phyloP scores from a whole-genome alignment of 2,888 invertebrate genomes.

The Heteropelma amictum region DNA sequence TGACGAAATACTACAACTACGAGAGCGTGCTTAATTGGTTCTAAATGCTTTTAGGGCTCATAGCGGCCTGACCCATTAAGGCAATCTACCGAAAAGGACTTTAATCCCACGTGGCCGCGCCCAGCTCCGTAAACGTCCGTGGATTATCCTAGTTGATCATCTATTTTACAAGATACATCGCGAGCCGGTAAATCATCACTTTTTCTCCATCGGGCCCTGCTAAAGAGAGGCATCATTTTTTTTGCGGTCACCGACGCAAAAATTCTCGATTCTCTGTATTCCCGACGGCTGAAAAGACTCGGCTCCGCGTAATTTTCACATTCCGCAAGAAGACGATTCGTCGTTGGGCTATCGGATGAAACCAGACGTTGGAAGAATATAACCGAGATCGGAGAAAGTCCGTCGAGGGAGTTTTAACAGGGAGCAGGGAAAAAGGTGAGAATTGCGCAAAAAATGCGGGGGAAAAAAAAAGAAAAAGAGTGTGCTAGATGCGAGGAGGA shows the following conservation, averaged over 20 bases:
- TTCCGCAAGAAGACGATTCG: no score
- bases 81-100: constrained; percentile 35
- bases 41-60: constrained; percentile 38
- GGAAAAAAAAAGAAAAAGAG: not conserved
- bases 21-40: constrained; percentile 53
- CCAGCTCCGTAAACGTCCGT: not conserved
- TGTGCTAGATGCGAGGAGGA: not conserved
- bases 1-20: constrained; percentile 43
- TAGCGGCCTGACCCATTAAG: constrained; percentile 20
- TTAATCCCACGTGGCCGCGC: constrained; percentile 26
- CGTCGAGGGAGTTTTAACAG: constrained; percentile 30
- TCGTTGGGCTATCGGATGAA: constrained; percentile 42
- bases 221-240: not conserved
- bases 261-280: not conserved
- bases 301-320: no score
- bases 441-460: constrained; percentile 7
- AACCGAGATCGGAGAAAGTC: constrained; percentile 35
- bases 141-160: constrained; percentile 19
- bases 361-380: constrained; percentile 38
- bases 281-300: no score
- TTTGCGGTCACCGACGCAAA: not conserved
- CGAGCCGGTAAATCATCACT: not conserved
- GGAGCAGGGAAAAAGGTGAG: not conserved
- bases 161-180: not conserved
- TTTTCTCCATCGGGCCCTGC: not conserved